Conservation (phyloP, 2,797 vertebrate species). For the Adelosebastes latens region DNA sequence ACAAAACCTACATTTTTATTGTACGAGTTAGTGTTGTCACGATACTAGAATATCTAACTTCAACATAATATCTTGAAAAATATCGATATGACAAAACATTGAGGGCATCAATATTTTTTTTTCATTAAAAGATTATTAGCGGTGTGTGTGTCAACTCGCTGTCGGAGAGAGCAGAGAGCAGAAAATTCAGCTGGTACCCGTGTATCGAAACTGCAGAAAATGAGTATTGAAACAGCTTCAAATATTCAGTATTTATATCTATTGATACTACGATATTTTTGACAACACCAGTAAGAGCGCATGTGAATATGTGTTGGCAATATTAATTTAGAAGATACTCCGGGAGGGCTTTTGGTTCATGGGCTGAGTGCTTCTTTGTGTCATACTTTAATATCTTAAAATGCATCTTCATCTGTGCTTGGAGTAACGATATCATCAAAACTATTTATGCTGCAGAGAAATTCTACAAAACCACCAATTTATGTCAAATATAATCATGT, state of each 20-base stretch:
- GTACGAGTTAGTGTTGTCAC: not conserved
- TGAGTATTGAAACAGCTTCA: too few species aligned
- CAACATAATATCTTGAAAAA: too few species aligned
- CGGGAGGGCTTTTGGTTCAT: not conserved
- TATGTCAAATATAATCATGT: not conserved
- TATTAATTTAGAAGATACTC: not conserved
- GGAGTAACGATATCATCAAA: not conserved
- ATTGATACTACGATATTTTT: too few species aligned
- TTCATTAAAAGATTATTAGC: not conserved
- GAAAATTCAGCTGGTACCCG: too few species aligned
- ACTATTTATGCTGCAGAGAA: not conserved
- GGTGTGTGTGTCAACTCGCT: not conserved
- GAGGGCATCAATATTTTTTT: too few species aligned
- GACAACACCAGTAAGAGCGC: too few species aligned
- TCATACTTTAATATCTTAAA: not conserved
- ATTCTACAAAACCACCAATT: not conserved
- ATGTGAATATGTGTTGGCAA: not conserved
- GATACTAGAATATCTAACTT: too few species aligned
- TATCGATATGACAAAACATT: too few species aligned
- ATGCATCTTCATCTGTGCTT: not conserved
- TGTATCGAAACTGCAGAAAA: too few species aligned
- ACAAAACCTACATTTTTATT: not conserved
- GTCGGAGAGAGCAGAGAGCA: not conserved
- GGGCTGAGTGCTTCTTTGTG: not conserved
- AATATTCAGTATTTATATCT: too few species aligned